phyloP scores from a whole-genome alignment of 1,140 invertebrate genomes.

The Drosophila mauritiana region DNA sequence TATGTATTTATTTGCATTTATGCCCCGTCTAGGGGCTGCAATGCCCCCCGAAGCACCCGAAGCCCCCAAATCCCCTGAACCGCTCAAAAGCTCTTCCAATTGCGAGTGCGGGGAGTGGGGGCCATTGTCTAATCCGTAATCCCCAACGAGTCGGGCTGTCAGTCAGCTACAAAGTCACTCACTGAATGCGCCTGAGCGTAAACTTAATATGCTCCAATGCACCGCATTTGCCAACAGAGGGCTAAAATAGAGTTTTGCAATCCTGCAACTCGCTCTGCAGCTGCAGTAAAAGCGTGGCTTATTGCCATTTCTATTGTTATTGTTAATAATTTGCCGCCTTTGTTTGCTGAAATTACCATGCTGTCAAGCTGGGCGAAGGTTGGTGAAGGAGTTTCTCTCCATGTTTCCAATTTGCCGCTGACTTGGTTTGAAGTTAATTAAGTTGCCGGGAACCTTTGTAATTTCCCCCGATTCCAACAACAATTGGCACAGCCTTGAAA shows the following conservation, averaged over 20 bases:
- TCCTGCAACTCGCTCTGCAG: constrained; percentile 40
- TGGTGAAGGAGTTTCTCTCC: not conserved
- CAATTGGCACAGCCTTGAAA: not conserved
- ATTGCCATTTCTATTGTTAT: constrained; percentile 65
- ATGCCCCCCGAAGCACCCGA: not conserved
- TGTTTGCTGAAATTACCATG: constrained; percentile 54
- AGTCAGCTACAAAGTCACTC: constrained; percentile 63
- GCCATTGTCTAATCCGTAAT: constrained; percentile 64
- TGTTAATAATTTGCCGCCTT: constrained; percentile 75
- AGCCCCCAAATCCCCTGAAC: not conserved
- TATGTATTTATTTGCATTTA: constrained; percentile 74
- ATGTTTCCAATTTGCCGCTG: constrained; percentile 25
- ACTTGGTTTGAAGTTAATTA: constrained; percentile 30
- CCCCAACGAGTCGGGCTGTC: constrained; percentile 25
- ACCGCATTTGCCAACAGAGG: constrained; percentile 37
- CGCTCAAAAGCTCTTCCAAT: constrained; percentile 1
- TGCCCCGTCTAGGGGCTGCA: constrained; percentile 33
- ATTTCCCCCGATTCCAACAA: not conserved
- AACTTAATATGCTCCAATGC: constrained; percentile 68
- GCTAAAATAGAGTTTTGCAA: constrained; percentile 59
- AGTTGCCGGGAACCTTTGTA: constrained; percentile 4
- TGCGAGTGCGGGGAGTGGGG: constrained; percentile 7
- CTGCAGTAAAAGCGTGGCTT: constrained; percentile 48
- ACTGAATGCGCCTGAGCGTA: constrained; percentile 72
- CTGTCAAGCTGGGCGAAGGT: constrained; percentile 13